A percentile compares a stretch with the other conserved stretches of the same genome.
phyloP scores from a whole-genome alignment of 2,888 invertebrate species.

The Plagiodera versicolora region DNA sequence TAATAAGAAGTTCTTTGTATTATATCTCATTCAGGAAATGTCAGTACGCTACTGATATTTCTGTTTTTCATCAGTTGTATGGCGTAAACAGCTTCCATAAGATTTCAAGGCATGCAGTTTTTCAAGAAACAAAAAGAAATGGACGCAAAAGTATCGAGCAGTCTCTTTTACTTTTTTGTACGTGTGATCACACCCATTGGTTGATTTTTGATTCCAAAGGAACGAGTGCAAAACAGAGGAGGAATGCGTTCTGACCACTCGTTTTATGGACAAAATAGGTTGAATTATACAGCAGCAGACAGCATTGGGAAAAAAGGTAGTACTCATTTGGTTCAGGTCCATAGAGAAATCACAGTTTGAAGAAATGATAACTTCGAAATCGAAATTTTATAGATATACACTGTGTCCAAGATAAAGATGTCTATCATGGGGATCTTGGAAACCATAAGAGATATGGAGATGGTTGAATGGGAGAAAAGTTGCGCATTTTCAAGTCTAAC shows the following conservation, averaged over 20 bases:
- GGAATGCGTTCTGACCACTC: conserved; percentile 21
- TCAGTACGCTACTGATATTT: conserved; percentile 16
- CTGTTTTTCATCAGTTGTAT: conserved; percentile 34
- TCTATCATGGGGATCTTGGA: too few species aligned
- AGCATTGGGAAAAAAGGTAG: not conserved
- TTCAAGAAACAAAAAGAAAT: conserved; percentile 28
- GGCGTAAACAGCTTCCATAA: conserved; percentile 29
- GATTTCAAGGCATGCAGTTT: conserved; percentile 25
- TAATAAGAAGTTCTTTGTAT: not conserved
- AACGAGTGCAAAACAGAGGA: conserved; percentile 19
- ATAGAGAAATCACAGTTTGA: not conserved
- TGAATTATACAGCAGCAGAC: conserved; percentile 9
- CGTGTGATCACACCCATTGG: conserved; percentile 37
- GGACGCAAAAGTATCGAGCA: conserved; percentile 28
- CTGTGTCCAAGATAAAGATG: too few species aligned
- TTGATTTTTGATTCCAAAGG: conserved; percentile 21
- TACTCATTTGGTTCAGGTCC: not conserved
- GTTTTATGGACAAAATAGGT: conserved; percentile 24
- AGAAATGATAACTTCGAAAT: too few species aligned
- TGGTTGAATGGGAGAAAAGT: too few species aligned
- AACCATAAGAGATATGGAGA: too few species aligned
- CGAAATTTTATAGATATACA: too few species aligned
- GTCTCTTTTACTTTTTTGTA: conserved; percentile 38
- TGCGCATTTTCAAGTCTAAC: too few species aligned
- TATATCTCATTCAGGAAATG: too few species aligned